Conservation (phyloP, 2,797 vertebrate species). For the Gambelia wislizenii region DNA sequence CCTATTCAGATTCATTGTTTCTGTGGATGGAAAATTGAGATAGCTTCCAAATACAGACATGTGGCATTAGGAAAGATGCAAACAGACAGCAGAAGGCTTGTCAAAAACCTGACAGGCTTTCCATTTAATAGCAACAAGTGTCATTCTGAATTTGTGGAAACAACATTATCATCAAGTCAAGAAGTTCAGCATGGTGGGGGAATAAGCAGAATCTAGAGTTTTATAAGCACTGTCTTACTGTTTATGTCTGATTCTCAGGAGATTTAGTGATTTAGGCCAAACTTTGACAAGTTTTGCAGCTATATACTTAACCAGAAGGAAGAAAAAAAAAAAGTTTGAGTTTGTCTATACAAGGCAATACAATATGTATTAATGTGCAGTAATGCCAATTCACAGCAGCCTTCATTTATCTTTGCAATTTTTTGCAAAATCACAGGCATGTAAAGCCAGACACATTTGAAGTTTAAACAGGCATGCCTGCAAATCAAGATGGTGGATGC, state of each 20-base stretch:
- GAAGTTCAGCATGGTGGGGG: conserved; percentile 46
- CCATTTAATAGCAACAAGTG: conserved; percentile 4
- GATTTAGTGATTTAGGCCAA: conserved; percentile 47
- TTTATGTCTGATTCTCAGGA: conserved; percentile 47
- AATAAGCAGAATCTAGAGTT: conserved; percentile 59
- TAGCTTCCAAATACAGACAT: background rate
- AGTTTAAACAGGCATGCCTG: too few species aligned
- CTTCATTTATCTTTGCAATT: too few species aligned
- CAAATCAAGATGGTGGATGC: too few species aligned
- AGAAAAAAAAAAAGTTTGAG: too few species aligned
- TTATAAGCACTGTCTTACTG: conserved; percentile 56
- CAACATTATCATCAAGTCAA: conserved; percentile 51
- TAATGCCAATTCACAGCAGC: too few species aligned
- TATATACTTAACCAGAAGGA: conserved; percentile 39
- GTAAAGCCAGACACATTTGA: too few species aligned
- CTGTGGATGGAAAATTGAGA: background rate
- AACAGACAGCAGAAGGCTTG: background rate
- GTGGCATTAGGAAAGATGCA: background rate
- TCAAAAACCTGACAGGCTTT: conserved; percentile 23
- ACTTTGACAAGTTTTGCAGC: conserved; percentile 52
- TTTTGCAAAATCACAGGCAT: too few species aligned
- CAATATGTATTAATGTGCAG: too few species aligned
- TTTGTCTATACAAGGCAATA: too few species aligned
- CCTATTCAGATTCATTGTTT: background rate
- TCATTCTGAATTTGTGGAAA: conserved; percentile 22